phyloP scores from a whole-genome alignment of 2,113 vertebrate genomes.

The Xenopus laevis region DNA sequence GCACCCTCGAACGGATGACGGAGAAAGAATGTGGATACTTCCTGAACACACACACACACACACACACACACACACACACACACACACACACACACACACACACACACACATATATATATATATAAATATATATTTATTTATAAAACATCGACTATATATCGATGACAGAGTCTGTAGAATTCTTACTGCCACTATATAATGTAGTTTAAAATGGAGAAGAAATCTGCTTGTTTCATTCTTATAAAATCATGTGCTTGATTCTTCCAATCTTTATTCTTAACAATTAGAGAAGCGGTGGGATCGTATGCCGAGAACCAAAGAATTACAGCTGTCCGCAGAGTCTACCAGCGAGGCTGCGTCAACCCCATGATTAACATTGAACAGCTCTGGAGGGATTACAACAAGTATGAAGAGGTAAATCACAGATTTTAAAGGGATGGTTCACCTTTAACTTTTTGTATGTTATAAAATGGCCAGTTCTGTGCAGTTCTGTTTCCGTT shows the following conservation, averaged over 20 bases:
- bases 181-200: not conserved
- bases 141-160: not conserved
- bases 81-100: no score
- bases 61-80: no score
- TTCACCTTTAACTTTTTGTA: no score
- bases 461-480: no score
- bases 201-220: not conserved
- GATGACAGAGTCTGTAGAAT: not conserved
- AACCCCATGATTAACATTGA: conserved; percentile 99
- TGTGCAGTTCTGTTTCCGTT: no score
- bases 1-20: no score
- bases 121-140: no score
- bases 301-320: conserved; percentile 98
- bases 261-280: conserved; percentile 38
- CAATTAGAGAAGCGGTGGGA: conserved; percentile 97
- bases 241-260: not conserved
- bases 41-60: no score
- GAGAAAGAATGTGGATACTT: no score
- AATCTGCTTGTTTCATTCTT: not conserved
- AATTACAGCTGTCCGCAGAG: conserved; percentile 94
- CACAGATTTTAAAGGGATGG: no score
- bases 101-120: no score
- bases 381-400: conserved; percentile 98
- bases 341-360: conserved; percentile 97
- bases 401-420: conserved; percentile 97